A percentile compares a stretch with the other conserved stretches of the same genome.
phyloP scores from a whole-genome alignment of 2,888 invertebrate species.

The Merodon equestris region DNA sequence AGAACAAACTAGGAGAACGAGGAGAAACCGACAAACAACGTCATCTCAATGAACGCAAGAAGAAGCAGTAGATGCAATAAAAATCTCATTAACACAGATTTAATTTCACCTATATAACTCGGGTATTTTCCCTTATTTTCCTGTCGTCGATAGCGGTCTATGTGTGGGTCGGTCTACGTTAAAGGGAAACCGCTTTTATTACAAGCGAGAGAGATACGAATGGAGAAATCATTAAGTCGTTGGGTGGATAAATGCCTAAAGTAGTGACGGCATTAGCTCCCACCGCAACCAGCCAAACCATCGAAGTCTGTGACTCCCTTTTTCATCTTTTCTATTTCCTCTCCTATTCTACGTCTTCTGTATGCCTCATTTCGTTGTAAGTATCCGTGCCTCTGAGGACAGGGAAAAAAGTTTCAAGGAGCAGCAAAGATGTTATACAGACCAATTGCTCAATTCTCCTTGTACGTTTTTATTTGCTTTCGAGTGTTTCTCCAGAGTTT shows the following conservation, averaged over 20 bases:
- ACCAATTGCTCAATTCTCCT: background rate
- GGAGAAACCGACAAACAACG: no score
- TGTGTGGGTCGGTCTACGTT: conserved; percentile 21
- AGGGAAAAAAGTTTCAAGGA: conserved; percentile 7
- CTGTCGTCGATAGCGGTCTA: background rate
- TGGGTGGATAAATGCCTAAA: conserved; percentile 22
- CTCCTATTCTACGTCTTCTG: background rate
- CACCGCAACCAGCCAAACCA: conserved; percentile 21
- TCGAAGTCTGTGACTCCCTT: conserved; percentile 47
- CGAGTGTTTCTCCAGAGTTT: conserved; percentile 36
- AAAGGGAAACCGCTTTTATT: conserved; percentile 54
- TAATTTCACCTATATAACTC: conserved; percentile 66
- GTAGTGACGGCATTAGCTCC: no score
- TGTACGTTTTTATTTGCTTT: conserved; percentile 42
- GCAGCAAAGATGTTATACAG: conserved; percentile 40
- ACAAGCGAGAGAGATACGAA: conserved; percentile 5
- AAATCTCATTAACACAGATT: conserved; percentile 67
- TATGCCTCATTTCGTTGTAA: conserved; percentile 6
- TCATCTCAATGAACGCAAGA: no score
- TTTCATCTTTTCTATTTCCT: no score
- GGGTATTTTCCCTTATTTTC: conserved; percentile 9
- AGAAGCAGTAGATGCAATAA: conserved; percentile 31
- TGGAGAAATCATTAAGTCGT: conserved; percentile 31
- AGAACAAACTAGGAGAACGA: no score
- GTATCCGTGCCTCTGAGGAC: no score